Conservation (phyloP, 2,113 vertebrate species). For the Hystrix brachyura region DNA sequence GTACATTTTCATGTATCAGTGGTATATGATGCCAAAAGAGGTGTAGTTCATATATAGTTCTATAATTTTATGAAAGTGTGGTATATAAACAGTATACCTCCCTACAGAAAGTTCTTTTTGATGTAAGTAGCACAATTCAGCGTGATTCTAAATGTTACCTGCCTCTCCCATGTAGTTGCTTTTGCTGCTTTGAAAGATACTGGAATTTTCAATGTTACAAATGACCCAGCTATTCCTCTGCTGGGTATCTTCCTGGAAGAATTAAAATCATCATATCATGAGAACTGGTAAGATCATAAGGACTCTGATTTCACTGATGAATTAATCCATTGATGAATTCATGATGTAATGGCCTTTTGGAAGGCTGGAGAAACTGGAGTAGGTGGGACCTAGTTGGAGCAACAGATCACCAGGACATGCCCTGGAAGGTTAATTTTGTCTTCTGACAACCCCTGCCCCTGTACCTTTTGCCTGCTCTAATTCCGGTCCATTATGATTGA, state of each 20-base stretch:
- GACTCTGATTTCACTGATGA: not conserved
- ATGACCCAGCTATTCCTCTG: no score
- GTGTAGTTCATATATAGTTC: not conserved
- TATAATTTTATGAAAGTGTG: constrained; percentile 29
- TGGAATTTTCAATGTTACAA: not conserved
- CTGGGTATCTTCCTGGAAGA: no score
- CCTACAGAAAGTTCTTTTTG: not conserved
- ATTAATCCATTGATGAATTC: not conserved
- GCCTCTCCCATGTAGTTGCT: not conserved
- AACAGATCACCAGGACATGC: not conserved
- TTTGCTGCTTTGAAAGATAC: not conserved
- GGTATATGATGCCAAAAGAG: not conserved
- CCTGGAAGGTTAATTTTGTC: not conserved
- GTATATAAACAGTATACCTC: not conserved
- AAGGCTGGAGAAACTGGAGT: not conserved
- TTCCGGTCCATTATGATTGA: not conserved
- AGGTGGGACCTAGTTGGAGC: not conserved
- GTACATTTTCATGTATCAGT: not conserved
- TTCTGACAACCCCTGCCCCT: not conserved
- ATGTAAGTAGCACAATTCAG: constrained; percentile 31
- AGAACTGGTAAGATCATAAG: not conserved
- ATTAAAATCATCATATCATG: not conserved
- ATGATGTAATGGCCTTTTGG: not conserved
- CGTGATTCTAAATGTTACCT: constrained; percentile 35
- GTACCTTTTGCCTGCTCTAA: not conserved